Base-by-base conservation (phyloP, 2,797 vertebrate genomes). In the Eulemur mongoz region DNA sequence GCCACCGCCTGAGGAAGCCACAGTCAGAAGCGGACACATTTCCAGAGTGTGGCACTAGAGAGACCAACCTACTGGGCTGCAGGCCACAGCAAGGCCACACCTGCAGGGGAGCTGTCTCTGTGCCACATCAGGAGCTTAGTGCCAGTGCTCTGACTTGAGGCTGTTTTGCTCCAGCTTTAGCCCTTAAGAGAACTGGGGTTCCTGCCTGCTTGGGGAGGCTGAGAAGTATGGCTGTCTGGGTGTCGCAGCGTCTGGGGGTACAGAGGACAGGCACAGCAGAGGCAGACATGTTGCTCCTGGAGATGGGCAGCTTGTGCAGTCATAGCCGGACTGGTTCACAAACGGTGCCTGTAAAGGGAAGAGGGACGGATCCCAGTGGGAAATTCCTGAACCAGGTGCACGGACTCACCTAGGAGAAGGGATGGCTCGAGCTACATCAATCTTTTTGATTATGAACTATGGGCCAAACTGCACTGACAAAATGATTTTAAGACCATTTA, bases 231-330 rank as follows among this genome's bases (percentile, higher is more conserved):
- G 17, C 35, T 13, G 2, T 6, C 48, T 40, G 18, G 59, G 35
- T 3, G 22, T 27, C 45, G 7, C 6, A 50, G 61, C 1, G 2
- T 5, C 61, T 1, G 0, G 4, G 27, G 3, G 3, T 25, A 35
- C 27, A 25, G 38, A 27, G n/a, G 40, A 78, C 18, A 72, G 59
- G 65, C 32, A 82, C 15, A 32, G 35, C 35, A 40, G 52, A 32
- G 43, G 32, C 61, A 38, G 22, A 80, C 30, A 6, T 0, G 0
- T 22, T 54, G 57, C 8, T 30, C 32, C 45, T 50, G 17, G n/a
- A 61, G 18, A 76, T 10, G n/a, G 87, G 13, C 23, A 17, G 15
- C 43, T 59, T 14, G n/a, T 43, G 54, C 23, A 45, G 67, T 88
- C 73, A 27, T 25, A 67, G 5, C 57, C 25, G n/a, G 40, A 25